Percentiles rank a stretch among this genome's conserved stretches.
Evolutionary conservation across 2,113 vertebrate species (phyloP).

Genomic region (Lynx canadensis): DNA sequence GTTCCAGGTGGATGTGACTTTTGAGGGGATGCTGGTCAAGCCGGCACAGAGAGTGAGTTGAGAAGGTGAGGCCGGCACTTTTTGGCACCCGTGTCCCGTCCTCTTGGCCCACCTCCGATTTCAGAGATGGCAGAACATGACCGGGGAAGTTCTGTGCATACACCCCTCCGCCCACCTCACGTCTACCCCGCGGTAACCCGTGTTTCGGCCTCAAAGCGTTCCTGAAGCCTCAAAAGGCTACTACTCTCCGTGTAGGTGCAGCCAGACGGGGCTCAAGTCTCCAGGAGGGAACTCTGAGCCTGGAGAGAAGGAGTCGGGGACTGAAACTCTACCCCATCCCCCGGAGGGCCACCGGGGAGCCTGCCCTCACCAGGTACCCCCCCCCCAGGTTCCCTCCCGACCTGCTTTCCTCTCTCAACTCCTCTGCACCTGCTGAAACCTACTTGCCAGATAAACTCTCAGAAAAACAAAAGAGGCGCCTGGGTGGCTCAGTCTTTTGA

Average conservation of each 20-base stretch:
- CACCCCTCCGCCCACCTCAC: neutral
- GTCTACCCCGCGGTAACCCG: neutral
- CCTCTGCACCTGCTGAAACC: neutral
- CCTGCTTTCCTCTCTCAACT: neutral
- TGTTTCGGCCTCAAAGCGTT: neutral
- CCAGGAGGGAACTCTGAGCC: neutral
- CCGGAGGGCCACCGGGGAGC: neutral
- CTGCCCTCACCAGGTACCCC: neutral
- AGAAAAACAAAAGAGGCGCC: neutral
- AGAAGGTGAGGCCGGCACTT: no score
- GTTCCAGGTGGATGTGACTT: neutral
- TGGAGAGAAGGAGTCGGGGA: neutral
- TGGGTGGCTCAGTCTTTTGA: no score
- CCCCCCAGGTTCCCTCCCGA: neutral
- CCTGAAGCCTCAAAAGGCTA: neutral
- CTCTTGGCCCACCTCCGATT: neutral
- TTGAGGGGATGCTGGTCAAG: neutral
- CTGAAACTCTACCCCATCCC: neutral
- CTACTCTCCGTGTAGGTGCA: neutral
- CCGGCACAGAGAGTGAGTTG: neutral
- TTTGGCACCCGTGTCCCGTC: neutral
- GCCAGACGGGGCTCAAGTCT: neutral
- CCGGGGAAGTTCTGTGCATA: neutral
- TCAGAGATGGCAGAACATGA: neutral
- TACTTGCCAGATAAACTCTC: neutral